phyloP scores from a whole-genome alignment of 2,113 vertebrate species.

The Centropristis striata region DNA sequence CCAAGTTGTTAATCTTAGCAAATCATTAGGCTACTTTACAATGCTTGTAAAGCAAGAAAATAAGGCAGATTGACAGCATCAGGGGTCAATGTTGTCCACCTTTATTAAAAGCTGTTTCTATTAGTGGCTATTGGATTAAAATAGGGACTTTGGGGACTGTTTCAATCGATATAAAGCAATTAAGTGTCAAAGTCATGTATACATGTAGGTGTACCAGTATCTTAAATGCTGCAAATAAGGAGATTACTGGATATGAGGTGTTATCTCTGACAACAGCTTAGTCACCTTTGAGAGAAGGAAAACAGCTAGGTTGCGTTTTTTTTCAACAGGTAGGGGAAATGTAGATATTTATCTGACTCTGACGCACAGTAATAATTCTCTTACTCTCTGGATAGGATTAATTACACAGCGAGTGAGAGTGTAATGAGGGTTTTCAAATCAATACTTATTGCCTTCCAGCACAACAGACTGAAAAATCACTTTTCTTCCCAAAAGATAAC shows the following conservation, averaged over 20 bases:
- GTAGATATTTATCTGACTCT: constrained; percentile 16
- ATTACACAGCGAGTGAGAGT: constrained; percentile 50
- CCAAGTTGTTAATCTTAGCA: not conserved
- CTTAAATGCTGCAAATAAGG: not conserved
- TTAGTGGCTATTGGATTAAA: constrained; percentile 6
- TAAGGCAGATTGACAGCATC: not conserved
- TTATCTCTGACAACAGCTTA: not conserved
- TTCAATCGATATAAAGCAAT: constrained; percentile 13
- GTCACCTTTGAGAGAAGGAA: not conserved
- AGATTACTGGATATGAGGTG: not conserved
- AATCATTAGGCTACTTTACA: not conserved
- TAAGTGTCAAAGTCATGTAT: constrained; percentile 2
- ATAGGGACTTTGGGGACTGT: not conserved
- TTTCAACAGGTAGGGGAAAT: constrained; percentile 11
- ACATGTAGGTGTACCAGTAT: not conserved
- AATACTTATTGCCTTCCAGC: constrained; percentile 39
- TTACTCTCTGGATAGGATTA: constrained; percentile 42
- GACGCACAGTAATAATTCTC: constrained; percentile 25
- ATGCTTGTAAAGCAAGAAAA: not conserved
- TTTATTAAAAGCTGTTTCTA: not conserved
- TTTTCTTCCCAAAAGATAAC: constrained; percentile 14
- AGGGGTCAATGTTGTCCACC: not conserved
- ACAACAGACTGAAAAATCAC: constrained; percentile 3
- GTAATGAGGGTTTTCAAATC: constrained; percentile 56
- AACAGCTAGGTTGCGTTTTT: not conserved